phyloP scores from a whole-genome alignment of 2,797 vertebrate genomes.

The Falco novaeseelandiae region DNA sequence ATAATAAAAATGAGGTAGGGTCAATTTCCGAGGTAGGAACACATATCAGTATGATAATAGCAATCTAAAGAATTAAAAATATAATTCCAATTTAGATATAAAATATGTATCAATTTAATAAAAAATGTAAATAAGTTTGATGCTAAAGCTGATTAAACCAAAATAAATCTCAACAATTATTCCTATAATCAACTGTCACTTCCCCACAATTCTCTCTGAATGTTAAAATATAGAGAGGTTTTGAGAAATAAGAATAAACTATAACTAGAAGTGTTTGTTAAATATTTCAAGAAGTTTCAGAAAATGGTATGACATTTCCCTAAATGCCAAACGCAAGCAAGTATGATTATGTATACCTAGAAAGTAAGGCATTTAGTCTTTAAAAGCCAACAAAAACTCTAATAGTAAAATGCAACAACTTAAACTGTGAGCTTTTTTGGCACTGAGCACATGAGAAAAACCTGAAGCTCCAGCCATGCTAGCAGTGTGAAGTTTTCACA shows the following conservation, averaged over 20 bases:
- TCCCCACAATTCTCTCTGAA: not conserved
- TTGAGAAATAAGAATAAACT: not conserved
- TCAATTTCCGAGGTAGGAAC: not conserved
- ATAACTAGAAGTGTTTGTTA: not conserved
- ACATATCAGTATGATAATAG: not conserved
- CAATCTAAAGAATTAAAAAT: not conserved
- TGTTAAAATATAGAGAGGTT: not conserved
- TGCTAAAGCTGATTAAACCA: not conserved
- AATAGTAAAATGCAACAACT: slow-evolving; percentile 34
- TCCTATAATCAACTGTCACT: not conserved
- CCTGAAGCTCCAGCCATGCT: not conserved
- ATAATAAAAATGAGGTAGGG: not conserved
- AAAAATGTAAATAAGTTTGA: not conserved
- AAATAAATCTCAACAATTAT: not conserved
- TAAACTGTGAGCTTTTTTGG: not conserved
- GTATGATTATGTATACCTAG: not conserved
- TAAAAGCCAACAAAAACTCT: not conserved
- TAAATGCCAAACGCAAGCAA: not conserved
- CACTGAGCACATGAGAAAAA: not conserved
- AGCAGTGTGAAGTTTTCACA: slow-evolving; percentile 38
- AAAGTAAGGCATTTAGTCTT: not conserved
- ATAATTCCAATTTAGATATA: not conserved
- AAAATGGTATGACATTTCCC: not conserved
- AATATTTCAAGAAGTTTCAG: not conserved
- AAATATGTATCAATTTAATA: not conserved